Evolutionary conservation across 2,797 vertebrate species (phyloP), one percentile per base, ranked within the genome.

Genomic region (Nasua narica): DNA sequence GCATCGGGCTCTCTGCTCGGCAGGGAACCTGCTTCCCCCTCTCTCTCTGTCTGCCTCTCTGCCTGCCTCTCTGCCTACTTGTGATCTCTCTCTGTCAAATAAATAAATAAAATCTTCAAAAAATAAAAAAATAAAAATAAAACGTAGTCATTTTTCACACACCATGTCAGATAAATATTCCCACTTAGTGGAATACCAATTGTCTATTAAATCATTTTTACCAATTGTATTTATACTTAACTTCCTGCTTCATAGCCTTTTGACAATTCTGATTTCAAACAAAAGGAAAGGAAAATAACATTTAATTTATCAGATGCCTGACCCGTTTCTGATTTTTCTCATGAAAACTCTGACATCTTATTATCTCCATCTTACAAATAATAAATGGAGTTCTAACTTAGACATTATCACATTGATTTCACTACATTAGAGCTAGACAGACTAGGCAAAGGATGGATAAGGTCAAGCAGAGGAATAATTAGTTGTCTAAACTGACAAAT

Each of bases 131-230:
- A 40, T 40, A 40, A 40, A 40, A 40, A 40, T 40, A 40, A 40
- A 40, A 40, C 40, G 35, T 52, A 89, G 56, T 76, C 82, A 88
- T 23, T n/a, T 90, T 96, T 88, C 91, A 88, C 3, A 95, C 6
- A 72, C 21, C 77, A 96, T 10, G 11, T 62, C 10, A 74, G 62
- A 90, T 58, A 91, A 92, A 97, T 79, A 92, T 70, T 58, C 14
- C 29, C 92, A 83, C n/a, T 82, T 86, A 94, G 90, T 2, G 78
- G 40, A 90, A 86, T 9, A 58, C 46, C 23, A 90, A 35, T 95
- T 91, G 27, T 81, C n/a, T 93, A 83, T 83, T 82, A 96, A 62
- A 25, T 25, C 10, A 46, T 62, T 94, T 92, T 95, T 79, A 62
- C 76, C 54, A 77, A 65, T 21, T 76, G 16, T 11, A 79, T 76